A percentile compares a stretch with the other conserved stretches of the same genome.
These are phyloP conservation scores for Sebastes iracundus DNA, from an alignment of 2,797 vertebrate genomes.

Conservation along the genomic window DNA sequence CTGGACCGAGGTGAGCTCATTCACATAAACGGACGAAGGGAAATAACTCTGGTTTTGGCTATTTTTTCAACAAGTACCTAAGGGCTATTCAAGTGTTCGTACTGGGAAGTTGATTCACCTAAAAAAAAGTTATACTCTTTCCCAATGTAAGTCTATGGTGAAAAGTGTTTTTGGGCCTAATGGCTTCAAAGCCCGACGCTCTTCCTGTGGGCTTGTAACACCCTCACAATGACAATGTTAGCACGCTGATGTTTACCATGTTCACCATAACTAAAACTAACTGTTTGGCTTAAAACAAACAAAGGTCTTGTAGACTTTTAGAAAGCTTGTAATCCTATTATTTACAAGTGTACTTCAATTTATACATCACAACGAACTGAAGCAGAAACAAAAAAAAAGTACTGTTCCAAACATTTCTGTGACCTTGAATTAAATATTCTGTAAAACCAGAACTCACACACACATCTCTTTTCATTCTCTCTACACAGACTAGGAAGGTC, in stretches of 20 bases:
- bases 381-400: not conserved
- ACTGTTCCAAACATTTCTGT: not conserved
- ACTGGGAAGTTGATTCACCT: too few relatives aligned
- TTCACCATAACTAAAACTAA: not conserved
- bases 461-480: not conserved
- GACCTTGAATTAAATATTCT: not conserved
- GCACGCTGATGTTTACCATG: not conserved
- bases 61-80: too few relatives aligned
- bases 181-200: too few relatives aligned
- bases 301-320: not conserved
- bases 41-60: too few relatives aligned
- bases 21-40: too few relatives aligned
- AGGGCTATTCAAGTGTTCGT: too few relatives aligned
- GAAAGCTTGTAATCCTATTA: not conserved
- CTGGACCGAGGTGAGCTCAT: too few relatives aligned
- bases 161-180: too few relatives aligned
- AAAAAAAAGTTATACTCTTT: too few relatives aligned
- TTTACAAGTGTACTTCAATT: not conserved
- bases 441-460: not conserved
- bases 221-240: not conserved
- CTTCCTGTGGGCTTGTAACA: too few relatives aligned
- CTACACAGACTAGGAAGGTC: conserved; percentile 62
- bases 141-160: too few relatives aligned
- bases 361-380: not conserved
- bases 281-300: not conserved